Base-by-base conservation (phyloP, 2,113 vertebrate genomes). In the Catharus fuscescens region DNA sequence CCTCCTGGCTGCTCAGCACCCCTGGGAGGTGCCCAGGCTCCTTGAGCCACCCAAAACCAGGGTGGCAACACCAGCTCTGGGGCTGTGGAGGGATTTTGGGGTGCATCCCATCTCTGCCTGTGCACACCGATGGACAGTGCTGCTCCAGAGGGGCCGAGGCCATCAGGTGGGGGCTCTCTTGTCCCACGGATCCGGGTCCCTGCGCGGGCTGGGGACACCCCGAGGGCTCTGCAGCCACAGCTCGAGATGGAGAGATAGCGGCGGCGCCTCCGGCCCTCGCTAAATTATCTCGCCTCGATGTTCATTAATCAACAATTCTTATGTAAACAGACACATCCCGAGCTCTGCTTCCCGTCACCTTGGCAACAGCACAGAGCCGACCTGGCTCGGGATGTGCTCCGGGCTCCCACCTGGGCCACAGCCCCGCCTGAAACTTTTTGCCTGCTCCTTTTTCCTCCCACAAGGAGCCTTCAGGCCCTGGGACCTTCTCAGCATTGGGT, bases 271-370 rank as follows among this genome's bases (percentile, higher is more conserved):
- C 50, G 72, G 90, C 70, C 57, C 86, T 23, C 5, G 18, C 62
- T 88, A 74, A 89, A 74, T 96, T 94, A 96, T 78, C 93, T 96
- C 3, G 8, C 80, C 94, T 67, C 12, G n/a, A 29, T 60, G 88
- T 96, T 97, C 93, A 92, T 95, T 97, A 94, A 94, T 96, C 95
- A 96, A 56, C 76, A 36, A 29, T 96, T 73, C 85, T 73, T 88
- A 94, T 92, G 88, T 90, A 90, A 94, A 96, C 85, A 95, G 85
- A 60, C 88, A 60, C 79, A 80, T 80, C 74, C 47, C 71, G 25
- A 21, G 62, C 74, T 86, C 81, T 71, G 71, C 85, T 92, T 93
- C 81, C 83, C 52, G 23, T 97, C 90, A 65, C 95, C 96, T 56
- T 94, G 85, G 96, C 93, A 96, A 96, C 96, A 48, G 88, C 87